A percentile compares a stretch with the other conserved stretches of the same genome.
phyloP scores from a whole-genome alignment of 2,113 vertebrate genomes.

The Felis catus region DNA sequence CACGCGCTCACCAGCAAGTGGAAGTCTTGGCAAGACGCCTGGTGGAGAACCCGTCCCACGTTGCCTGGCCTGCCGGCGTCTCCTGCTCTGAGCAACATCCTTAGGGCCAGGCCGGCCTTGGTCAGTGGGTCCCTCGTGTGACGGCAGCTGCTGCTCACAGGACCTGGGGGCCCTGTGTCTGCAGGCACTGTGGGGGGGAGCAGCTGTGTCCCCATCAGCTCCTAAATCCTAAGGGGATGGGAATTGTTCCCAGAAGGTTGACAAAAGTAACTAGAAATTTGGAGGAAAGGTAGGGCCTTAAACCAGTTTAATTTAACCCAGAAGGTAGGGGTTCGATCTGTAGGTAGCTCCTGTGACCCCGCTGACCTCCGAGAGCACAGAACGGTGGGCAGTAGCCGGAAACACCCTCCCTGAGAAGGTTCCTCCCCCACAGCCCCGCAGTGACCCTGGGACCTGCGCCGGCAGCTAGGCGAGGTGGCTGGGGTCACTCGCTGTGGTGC shows the following conservation, averaged over 20 bases:
- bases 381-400: background rate
- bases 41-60: background rate
- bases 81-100: background rate
- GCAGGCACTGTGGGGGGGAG: background rate
- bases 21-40: accelerated
- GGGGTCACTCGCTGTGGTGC: too few species aligned
- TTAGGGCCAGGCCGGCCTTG: background rate
- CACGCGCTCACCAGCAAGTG: accelerated
- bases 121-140: background rate
- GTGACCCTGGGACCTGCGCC: background rate
- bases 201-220: background rate
- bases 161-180: background rate
- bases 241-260: background rate
- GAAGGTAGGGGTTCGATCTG: background rate
- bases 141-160: background rate
- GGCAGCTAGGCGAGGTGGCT: too few species aligned
- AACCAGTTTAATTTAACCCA: background rate
- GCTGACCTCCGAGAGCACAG: background rate
- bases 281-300: background rate
- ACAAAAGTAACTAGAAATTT: background rate
- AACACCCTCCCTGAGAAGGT: background rate
- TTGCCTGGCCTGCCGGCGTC: accelerated
- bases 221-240: background rate
- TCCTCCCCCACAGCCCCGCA: too few species aligned
- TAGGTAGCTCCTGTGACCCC: too few species aligned